Conservation (phyloP, 2,113 vertebrate genomes). For the Procapra przewalskii region DNA sequence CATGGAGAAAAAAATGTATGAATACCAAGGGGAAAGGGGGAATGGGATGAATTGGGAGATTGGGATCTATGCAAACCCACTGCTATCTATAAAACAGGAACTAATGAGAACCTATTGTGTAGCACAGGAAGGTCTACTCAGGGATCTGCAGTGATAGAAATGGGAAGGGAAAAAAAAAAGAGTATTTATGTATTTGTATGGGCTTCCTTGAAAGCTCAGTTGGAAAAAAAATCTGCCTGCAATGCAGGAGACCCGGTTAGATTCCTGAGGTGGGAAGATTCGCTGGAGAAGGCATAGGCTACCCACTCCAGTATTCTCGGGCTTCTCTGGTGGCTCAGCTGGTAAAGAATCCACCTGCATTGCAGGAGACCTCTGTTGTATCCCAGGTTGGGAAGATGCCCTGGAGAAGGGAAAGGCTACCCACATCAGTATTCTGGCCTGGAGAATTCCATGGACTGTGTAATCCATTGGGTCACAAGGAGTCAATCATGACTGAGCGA, state of each 20-base stretch:
- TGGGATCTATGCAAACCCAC: accelerated
- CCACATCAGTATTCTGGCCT: neutral
- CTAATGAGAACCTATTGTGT: neutral
- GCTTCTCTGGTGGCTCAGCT: neutral
- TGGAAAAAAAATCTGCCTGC: neutral
- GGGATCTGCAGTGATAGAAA: neutral
- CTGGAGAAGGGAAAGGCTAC: neutral
- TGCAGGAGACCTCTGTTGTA: neutral
- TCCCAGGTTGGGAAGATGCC: neutral
- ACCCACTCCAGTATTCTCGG: neutral
- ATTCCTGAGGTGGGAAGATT: accelerated
- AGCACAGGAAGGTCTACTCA: neutral
- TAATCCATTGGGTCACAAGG: neutral
- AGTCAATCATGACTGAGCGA: accelerated
- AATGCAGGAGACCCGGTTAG: accelerated
- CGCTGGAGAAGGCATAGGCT: neutral
- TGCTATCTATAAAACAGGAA: neutral
- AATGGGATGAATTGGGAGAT: neutral
- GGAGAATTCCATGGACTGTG: neutral
- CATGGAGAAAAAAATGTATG: neutral
- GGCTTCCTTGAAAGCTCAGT: neutral
- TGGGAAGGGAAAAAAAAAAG: neutral
- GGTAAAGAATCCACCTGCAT: neutral
- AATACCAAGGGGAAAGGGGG: neutral
- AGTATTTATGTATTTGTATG: neutral